Conservation (phyloP, 2,888 invertebrate genomes). For the Diaprepes abbreviatus region DNA sequence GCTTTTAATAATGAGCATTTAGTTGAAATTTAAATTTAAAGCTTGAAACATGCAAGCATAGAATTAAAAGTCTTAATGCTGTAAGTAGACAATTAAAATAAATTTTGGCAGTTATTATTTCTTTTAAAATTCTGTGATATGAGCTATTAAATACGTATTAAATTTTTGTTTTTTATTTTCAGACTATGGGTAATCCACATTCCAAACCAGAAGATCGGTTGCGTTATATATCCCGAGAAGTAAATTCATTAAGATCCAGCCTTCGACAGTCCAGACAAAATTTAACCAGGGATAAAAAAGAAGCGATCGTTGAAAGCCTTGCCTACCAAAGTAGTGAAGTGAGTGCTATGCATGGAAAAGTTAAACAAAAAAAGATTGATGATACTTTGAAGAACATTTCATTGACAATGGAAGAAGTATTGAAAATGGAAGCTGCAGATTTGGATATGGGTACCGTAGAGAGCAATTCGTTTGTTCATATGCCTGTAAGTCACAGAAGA, state of each 20-base stretch:
- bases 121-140: no score
- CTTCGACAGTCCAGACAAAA: conserved; percentile 46
- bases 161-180: conserved; percentile 11
- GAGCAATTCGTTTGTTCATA: conserved; percentile 50
- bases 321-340: conserved; percentile 51
- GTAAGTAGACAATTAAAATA: no score
- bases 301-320: conserved; percentile 46
- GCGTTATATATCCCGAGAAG: conserved; percentile 51
- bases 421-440: conserved; percentile 43
- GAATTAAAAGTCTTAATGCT: no score
- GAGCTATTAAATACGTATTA: no score
- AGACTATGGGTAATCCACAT: conserved; percentile 52
- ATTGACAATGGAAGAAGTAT: conserved; percentile 52
- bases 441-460: conserved; percentile 52
- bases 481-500: conserved; percentile 45
- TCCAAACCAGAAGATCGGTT: conserved; percentile 51
- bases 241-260: conserved; percentile 50
- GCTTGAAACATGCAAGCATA: no score
- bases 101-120: no score
- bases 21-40: no score
- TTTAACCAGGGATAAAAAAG: conserved; percentile 46
- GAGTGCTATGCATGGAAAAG: conserved; percentile 50
- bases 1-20: no score
- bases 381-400: conserved; percentile 52
- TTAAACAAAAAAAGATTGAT: conserved; percentile 51